Percentiles rank a stretch among this genome's conserved stretches.
Evolutionary conservation across 37 sponge, comb jelly and placozoan species (phyloP).

Genomic region (Chondrosia reniformis): DNA sequence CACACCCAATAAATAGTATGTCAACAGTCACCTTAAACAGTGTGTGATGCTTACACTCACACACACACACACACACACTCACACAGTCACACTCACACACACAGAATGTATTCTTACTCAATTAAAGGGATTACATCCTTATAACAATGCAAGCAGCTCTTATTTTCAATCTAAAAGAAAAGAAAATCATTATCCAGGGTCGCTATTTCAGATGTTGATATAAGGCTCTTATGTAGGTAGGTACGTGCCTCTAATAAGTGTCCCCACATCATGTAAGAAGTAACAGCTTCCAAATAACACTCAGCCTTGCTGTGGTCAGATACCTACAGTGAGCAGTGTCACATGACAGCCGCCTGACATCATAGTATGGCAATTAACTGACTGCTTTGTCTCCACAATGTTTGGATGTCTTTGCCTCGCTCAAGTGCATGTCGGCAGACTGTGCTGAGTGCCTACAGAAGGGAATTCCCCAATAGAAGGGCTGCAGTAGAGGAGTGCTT

Average conservation of each 20-base stretch:
- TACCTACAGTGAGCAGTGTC: neutral
- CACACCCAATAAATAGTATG: neutral
- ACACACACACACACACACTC: slow-evolving; percentile 3
- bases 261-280: neutral
- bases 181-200: too few relatives aligned
- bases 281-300: neutral
- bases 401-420: neutral
- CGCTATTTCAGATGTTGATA: too few relatives aligned
- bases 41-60: neutral
- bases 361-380: neutral
- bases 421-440: neutral
- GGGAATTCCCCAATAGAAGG: too few relatives aligned
- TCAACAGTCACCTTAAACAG: neutral
- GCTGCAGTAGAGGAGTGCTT: too few relatives aligned
- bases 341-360: neutral
- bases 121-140: neutral
- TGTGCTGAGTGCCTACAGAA: too few relatives aligned
- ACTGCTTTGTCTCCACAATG: neutral
- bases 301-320: neutral
- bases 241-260: neutral
- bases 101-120: neutral
- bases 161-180: too few relatives aligned
- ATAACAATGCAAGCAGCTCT: too few relatives aligned
- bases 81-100: slow-evolving; percentile 8
- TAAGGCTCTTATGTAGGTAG: neutral